Evolutionary conservation across 2,797 vertebrate species (phyloP).

Genomic region (Zenarchopterus dispar): DNA sequence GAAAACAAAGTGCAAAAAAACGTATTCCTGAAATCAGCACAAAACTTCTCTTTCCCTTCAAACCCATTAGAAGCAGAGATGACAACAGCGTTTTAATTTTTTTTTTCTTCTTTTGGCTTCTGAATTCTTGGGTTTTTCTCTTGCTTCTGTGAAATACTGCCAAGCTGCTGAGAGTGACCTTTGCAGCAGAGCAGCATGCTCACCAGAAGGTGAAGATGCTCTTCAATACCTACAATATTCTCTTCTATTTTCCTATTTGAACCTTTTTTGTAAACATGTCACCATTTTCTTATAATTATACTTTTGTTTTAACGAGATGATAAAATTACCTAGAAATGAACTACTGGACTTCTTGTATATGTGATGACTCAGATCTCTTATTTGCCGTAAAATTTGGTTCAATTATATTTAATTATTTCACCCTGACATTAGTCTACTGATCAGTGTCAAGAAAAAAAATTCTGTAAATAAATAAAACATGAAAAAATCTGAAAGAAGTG

Average conservation of each 20-base stretch:
- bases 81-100: too few species aligned
- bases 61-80: too few species aligned
- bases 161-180: conserved; percentile 2
- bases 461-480: conserved; percentile 42
- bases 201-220: conserved; percentile 12
- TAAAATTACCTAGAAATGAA: conserved; percentile 1
- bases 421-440: conserved; percentile 23
- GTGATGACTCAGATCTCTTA: neutral
- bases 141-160: neutral
- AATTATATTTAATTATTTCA: conserved; percentile 10
- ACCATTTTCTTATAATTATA: neutral
- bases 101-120: neutral
- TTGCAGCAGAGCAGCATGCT: conserved; percentile 10
- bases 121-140: neutral
- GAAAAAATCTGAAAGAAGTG: conserved; percentile 28
- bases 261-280: conserved; percentile 7
- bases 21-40: neutral
- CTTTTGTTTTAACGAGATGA: too few species aligned
- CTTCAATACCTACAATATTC: conserved; percentile 62
- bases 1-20: conserved; percentile 10
- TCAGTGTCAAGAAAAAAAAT: conserved; percentile 18
- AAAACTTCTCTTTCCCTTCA: neutral
- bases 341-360: neutral
- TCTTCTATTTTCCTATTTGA: conserved; percentile 9
- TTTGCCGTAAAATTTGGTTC: neutral